phyloP scores from a whole-genome alignment of 2,888 invertebrate species.

The Drosophila nr. medialis region DNA sequence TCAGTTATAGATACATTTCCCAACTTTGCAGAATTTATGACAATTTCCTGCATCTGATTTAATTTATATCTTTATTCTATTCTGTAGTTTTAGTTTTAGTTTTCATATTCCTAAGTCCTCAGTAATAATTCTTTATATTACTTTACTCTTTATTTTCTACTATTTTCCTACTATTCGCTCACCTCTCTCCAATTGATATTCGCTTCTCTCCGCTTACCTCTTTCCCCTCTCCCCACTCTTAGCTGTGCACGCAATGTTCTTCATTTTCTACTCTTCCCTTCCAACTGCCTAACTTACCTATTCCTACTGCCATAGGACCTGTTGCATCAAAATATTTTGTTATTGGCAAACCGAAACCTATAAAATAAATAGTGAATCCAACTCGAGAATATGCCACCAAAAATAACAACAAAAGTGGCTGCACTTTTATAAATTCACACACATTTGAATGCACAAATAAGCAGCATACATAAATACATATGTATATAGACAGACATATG shows the following conservation, averaged over 20 bases:
- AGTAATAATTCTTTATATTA: not conserved
- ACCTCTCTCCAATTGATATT: not conserved
- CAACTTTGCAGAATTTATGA: too few species aligned
- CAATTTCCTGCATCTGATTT: not conserved
- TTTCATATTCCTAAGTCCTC: fast-evolving
- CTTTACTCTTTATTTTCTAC: not conserved
- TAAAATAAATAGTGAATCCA: constrained; percentile 37
- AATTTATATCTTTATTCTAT: not conserved
- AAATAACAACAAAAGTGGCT: constrained; percentile 31
- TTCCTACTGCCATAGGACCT: constrained; percentile 32
- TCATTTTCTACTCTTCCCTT: not conserved
- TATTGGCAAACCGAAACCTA: constrained; percentile 26
- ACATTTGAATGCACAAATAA: constrained; percentile 16
- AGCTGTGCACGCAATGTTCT: not conserved
- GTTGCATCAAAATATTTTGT: constrained; percentile 42
- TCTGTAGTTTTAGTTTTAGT: too few species aligned
- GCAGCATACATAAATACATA: constrained; percentile 14
- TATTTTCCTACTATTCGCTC: not conserved
- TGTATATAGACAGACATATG: constrained; percentile 2
- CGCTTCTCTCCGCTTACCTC: not conserved
- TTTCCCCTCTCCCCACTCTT: not conserved
- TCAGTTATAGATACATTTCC: not conserved
- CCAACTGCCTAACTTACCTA: too few species aligned
- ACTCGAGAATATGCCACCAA: constrained; percentile 6
- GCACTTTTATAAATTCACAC: constrained; percentile 47